These are phyloP conservation scores for Panagrolaimus sp. DNA, from an alignment of 1,140 invertebrate genomes.

Conservation along the genomic window DNA sequence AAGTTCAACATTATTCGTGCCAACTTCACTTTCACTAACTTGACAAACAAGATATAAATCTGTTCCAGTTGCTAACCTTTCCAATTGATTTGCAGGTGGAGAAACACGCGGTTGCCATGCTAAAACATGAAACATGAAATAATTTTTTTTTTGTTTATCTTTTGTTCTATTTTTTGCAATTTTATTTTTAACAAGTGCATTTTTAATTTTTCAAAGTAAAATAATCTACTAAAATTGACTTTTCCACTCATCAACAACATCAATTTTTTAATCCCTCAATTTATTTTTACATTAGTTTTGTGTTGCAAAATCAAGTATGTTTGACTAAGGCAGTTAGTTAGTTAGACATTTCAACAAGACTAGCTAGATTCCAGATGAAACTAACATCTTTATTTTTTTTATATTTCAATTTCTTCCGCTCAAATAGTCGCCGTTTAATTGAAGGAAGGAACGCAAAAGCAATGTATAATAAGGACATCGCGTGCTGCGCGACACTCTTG, in stretches of 20 bases:
- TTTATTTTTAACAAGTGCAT: background rate
- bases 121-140: background rate
- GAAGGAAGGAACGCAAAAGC: background rate
- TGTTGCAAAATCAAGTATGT: slow-evolving; percentile 12
- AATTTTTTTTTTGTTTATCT: too few species aligned
- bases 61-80: background rate
- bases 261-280: background rate
- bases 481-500: slow-evolving; percentile 7
- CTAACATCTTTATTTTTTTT: background rate
- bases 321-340: too few species aligned
- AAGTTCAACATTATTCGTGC: background rate
- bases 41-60: slow-evolving; percentile 10
- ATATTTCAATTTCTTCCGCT: slow-evolving; percentile 10
- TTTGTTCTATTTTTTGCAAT: too few species aligned
- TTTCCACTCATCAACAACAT: too few species aligned
- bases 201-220: background rate
- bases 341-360: too few species aligned
- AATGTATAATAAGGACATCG: slow-evolving; percentile 2
- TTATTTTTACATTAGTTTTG: background rate
- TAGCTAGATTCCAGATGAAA: too few species aligned
- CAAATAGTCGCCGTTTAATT: slow-evolving; percentile 2
- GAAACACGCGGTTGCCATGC: slow-evolving; percentile 8
- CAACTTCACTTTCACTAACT: slow-evolving; percentile 5
- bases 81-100: slow-evolving; percentile 3
- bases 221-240: background rate